These are phyloP conservation scores for Ophioderma brevispina DNA, from an alignment of 35 echinoderm and acorn worm species.

Conservation along the genomic window DNA sequence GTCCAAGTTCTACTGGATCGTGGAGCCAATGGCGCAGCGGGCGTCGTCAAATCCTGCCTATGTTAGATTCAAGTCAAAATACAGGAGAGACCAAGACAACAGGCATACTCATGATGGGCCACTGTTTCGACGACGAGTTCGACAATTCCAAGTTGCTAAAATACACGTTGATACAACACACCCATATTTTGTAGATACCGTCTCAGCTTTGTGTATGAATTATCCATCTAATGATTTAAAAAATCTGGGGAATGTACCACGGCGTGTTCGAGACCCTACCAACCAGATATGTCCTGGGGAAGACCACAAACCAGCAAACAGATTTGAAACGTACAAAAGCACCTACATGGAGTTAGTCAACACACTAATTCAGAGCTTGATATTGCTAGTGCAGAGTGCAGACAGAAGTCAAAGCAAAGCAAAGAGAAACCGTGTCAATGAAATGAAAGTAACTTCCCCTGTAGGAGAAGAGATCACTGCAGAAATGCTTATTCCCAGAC, in stretches of 20 bases:
- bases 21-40: too few species aligned
- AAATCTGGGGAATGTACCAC: constrained; percentile 67
- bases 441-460: not conserved
- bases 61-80: too few species aligned
- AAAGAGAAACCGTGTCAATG: not conserved
- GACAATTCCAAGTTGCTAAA: constrained; percentile 50
- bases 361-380: not conserved
- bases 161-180: constrained; percentile 68
- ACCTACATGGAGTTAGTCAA: not conserved
- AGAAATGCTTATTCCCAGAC: not conserved
- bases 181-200: constrained; percentile 63
- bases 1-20: too few species aligned
- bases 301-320: not conserved
- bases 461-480: not conserved
- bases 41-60: too few species aligned
- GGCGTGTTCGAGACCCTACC: constrained; percentile 51
- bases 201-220: constrained; percentile 67
- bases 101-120: too few species aligned
- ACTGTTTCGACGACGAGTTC: too few species aligned
- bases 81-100: too few species aligned
- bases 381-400: constrained; percentile 13
- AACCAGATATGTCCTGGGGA: constrained; percentile 67
- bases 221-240: constrained; percentile 67
- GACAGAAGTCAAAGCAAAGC: constrained; percentile 1
- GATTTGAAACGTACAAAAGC: not conserved